phyloP scores from a whole-genome alignment of 2,797 vertebrate genomes.

The Nyctalus aviator region DNA sequence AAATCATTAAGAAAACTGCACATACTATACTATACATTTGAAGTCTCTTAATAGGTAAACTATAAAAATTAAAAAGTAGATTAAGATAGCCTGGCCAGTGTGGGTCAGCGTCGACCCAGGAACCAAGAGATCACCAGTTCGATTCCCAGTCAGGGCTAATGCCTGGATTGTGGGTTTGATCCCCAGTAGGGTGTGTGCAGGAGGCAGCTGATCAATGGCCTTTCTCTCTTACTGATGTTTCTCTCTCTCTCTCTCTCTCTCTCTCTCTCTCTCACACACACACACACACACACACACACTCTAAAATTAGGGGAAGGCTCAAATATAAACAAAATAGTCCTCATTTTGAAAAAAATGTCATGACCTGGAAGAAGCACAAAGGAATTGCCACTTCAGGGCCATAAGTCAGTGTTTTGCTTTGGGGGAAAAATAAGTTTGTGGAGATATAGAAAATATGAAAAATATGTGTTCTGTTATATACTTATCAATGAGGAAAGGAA shows the following conservation, averaged over 20 bases:
- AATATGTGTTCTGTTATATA: not conserved
- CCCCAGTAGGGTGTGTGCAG: no score
- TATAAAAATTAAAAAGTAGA: conserved; percentile 42
- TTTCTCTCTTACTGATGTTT: no score
- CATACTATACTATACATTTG: not conserved
- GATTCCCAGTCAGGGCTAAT: no score
- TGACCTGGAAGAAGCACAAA: not conserved
- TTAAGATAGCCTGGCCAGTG: not conserved
- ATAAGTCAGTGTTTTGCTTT: conserved; percentile 7
- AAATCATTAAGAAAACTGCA: conserved; percentile 59
- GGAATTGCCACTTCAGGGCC: not conserved
- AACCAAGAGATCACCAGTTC: no score
- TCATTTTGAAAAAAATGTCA: not conserved
- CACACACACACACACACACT: no score
- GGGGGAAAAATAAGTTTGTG: conserved; percentile 48
- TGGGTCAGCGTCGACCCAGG: no score
- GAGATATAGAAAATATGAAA: conserved; percentile 11
- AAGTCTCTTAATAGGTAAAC: conserved; percentile 17
- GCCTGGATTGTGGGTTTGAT: no score
- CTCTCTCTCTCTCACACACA: no score
- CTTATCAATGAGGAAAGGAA: conserved; percentile 34
- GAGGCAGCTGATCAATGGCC: no score
- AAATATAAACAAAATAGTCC: not conserved
- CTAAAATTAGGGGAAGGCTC: no score
- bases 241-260: no score